Conservation (phyloP, 2,113 vertebrate genomes). For the Capricornis sumatraensis region DNA sequence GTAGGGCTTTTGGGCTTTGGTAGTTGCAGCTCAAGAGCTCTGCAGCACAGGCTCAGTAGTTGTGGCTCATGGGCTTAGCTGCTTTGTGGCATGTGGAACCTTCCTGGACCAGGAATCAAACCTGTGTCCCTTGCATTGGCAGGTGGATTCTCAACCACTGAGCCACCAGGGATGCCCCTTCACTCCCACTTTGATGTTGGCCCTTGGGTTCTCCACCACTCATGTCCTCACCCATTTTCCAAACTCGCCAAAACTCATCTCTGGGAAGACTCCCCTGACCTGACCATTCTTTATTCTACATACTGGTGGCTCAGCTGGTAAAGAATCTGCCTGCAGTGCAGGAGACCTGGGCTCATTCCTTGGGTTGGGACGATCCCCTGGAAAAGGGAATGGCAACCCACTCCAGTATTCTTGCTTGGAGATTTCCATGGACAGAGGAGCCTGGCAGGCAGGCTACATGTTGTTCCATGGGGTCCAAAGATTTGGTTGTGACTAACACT, state of each 20-base stretch:
- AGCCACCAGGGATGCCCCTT: background rate
- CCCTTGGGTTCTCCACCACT: background rate
- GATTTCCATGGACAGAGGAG: background rate
- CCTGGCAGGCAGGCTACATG: background rate
- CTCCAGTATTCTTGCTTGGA: background rate
- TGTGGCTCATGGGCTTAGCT: background rate
- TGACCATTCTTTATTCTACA: background rate
- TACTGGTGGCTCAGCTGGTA: background rate
- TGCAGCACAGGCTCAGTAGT: background rate
- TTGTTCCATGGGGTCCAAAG: background rate
- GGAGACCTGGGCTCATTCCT: background rate
- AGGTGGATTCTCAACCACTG: background rate
- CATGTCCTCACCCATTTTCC: background rate
- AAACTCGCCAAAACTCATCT: background rate
- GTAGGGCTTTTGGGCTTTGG: background rate
- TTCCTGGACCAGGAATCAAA: background rate
- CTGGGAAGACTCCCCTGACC: background rate
- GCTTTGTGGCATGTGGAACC: background rate
- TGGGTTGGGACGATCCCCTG: background rate
- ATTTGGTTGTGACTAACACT: background rate
- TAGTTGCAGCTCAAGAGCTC: background rate
- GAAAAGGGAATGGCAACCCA: background rate
- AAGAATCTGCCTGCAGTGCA: background rate
- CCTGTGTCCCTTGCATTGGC: background rate
- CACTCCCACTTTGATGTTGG: background rate